Base-by-base conservation (phyloP, 2,888 invertebrate genomes). In the Tetheella fluctuosa region DNA sequence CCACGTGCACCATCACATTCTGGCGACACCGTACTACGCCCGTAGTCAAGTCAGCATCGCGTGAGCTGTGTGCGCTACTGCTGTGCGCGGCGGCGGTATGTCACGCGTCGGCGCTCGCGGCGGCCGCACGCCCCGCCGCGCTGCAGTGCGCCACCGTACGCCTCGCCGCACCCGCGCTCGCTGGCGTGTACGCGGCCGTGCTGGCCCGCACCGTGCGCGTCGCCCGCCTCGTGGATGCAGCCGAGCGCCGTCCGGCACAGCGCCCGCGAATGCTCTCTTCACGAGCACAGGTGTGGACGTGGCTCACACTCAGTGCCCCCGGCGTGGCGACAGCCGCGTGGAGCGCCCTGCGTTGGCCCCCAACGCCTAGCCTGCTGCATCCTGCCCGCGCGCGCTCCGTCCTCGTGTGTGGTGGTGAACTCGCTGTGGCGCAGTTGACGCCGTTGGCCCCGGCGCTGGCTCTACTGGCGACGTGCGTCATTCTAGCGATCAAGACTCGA, bases 401-500 rank as follows among this genome's bases (percentile, higher is more conserved):
- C 60, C 91, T 96, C 39, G 94, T 94, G 55, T 96, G 96, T 84
- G 94, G 95, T 73, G 80, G 78, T 7, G 78, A 74, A 59, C 59
- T 94, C 94, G 52, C 94, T 93, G 1, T 88, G 93, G 52, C 86
- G 93, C 76, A 94, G 61, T 84, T 95, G 28, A 88, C 92, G 25
- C 96, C 97, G 1, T 90, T 96, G 59, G 95, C 95, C 23, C 96
- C 96, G 82, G 96, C 96, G 81, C 94, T 96, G 67, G 84, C 96
- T 65, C 94, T 97, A 57, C 95, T 97, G 64, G 91, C 94, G 5
- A 90, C 96, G 71, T 97, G 97, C 83, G 97, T 97, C 3, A 88
- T 96, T 39, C 96, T 97, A 80, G 97, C 97, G n/a, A 89, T 96
- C 55, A 96, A 96, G 80, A 96, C 96, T 0, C 90, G 97, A 52